Evolutionary conservation across 2,113 vertebrate species (phyloP).

Genomic region (Paralichthys olivaceus): DNA sequence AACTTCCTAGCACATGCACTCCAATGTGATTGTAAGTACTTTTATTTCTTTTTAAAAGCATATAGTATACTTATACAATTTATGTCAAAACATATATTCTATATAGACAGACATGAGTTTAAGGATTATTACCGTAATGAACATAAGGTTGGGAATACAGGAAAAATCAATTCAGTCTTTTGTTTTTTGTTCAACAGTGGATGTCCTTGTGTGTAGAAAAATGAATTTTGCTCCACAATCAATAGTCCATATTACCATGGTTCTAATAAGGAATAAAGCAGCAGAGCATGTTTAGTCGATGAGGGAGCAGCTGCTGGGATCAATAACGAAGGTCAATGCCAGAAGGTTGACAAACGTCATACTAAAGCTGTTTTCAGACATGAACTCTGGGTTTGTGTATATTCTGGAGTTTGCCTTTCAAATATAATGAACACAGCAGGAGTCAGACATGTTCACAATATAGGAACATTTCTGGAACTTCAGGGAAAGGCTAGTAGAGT

Average conservation of each 20-base stretch:
- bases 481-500: no score
- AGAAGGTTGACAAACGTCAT: conserved; percentile 18
- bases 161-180: conserved; percentile 43
- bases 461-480: no score
- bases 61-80: no score
- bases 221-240: conserved; percentile 41
- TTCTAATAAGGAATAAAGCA: conserved; percentile 40
- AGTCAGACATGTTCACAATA: no score
- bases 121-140: not conserved
- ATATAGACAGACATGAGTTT: not conserved
- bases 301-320: conserved; percentile 56
- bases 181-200: conserved; percentile 18
- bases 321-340: conserved; percentile 27
- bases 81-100: no score
- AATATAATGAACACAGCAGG: no score
- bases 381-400: no score
- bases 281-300: conserved; percentile 41
- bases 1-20: no score
- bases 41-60: no score
- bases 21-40: no score
- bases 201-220: conserved; percentile 27
- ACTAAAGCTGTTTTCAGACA: no score
- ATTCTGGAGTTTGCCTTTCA: no score
- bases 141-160: conserved; percentile 21
- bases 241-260: conserved; percentile 46